phyloP scores from a whole-genome alignment of 2,113 vertebrate species.

The Callipepla californica region DNA sequence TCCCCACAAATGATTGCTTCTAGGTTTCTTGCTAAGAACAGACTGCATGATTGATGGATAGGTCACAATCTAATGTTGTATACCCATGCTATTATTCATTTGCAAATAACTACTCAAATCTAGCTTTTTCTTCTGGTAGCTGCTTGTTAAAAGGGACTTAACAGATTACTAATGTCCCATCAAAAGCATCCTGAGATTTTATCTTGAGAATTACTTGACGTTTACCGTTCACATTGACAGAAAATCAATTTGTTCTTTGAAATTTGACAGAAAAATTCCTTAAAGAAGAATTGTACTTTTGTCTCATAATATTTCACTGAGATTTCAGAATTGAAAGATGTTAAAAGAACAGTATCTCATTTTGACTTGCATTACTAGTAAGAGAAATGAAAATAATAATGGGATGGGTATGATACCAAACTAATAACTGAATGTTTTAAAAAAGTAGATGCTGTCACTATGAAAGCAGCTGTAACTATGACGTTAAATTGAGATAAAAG shows the following conservation, averaged over 20 bases:
- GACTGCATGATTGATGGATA: background rate
- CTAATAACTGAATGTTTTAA: background rate
- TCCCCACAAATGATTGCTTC: background rate
- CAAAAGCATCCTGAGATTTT: background rate
- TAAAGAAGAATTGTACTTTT: background rate
- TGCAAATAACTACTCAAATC: background rate
- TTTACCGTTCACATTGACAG: background rate
- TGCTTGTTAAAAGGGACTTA: background rate
- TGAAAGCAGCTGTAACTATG: background rate
- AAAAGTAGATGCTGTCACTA: background rate
- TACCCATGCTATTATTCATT: background rate
- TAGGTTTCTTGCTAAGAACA: background rate
- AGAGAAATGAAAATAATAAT: constrained; percentile 5
- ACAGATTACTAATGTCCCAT: background rate
- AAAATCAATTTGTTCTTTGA: background rate
- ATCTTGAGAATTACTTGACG: background rate
- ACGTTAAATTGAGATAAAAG: background rate
- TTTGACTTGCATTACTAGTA: background rate
- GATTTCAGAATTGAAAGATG: background rate
- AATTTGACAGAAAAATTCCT: background rate
- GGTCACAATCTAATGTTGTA: background rate
- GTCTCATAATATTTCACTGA: background rate
- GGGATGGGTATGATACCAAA: background rate
- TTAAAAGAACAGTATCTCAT: background rate
- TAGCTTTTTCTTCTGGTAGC: background rate